Conservation (phyloP, 2,113 vertebrate genomes). For the Xenopus borealis region DNA sequence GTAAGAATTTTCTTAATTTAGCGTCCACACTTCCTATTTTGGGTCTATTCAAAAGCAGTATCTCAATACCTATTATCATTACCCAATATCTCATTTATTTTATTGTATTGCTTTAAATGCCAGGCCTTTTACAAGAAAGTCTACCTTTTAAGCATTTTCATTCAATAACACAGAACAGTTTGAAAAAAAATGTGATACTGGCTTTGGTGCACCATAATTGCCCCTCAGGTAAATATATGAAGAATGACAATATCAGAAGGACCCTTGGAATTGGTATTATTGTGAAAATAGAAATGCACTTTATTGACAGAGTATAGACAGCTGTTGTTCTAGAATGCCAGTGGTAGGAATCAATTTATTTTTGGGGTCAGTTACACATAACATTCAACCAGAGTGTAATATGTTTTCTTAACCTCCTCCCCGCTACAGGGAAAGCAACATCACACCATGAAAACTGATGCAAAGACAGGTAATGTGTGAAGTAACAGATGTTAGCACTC, state of each 20-base stretch:
- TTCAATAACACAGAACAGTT: no score
- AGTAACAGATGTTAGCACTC: slow-evolving; percentile 10
- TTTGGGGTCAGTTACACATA: background rate
- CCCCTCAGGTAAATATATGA: background rate
- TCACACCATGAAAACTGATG: slow-evolving; percentile 5
- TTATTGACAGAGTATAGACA: background rate
- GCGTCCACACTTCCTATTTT: no score
- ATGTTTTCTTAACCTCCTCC: background rate
- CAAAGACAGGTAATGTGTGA: slow-evolving; percentile 1
- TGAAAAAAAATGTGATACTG: no score
- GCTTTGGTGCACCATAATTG: no score
- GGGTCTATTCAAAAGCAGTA: no score
- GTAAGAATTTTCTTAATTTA: no score
- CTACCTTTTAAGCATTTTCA: no score
- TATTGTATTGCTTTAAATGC: no score
- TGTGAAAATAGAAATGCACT: background rate
- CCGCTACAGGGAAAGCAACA: slow-evolving; percentile 9
- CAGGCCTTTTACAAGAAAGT: no score
- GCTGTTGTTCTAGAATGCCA: background rate
- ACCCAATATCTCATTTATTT: no score
- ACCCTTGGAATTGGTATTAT: background rate
- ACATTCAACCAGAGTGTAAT: background rate
- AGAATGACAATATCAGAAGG: background rate
- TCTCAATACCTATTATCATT: no score
- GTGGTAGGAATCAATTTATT: slow-evolving; percentile 1